Base-by-base conservation (phyloP, 2,113 vertebrate genomes). In the Cricetomys ansorgei region DNA sequence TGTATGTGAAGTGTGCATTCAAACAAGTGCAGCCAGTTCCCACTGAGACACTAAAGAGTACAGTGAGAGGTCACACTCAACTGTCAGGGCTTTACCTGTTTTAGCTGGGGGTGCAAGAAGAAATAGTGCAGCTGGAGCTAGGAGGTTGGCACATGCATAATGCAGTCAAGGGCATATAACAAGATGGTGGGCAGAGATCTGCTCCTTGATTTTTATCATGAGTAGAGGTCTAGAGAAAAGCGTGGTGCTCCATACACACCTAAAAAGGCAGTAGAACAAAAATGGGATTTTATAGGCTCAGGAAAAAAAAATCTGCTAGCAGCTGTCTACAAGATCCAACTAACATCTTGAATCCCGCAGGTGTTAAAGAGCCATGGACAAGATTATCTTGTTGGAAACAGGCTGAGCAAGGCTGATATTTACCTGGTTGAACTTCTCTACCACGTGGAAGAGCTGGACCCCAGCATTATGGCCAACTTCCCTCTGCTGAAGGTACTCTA, bases 391-490 rank as follows among this genome's bases (percentile, higher is more conserved):
- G 70, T 57, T n/a, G 70, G 40, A 23, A 85, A 77, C 11, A 86
- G 23, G 48, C 40, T 90, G 88, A 94, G 88, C 79, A 94, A 53
- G 80, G 79, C n/a, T 11, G 79, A 91, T 8, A 9, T 99, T 79
- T 98, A 98, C 67, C 97, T 99, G 87, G 86, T 99, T 57, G 99
- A 99, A 98, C 96, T 98, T 80, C 98, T 99, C 93, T 98, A 99
- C 97, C 98, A 98, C 97, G 69, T 99, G 89, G 99, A 99, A 97
- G 99, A 99, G 96, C 89, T 98, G 5, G 98, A 98, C 69, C 62
- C 98, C 1, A 97, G 65, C 0, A 98, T 99, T 65, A 97, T 99
- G 1, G 79, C 95, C 3, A 97, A 96, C 1, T 99, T 99, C 92
- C 98, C 98, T 76, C 98, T 98, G 31, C 7, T 99, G 6, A 31